Evolutionary conservation across 2,113 vertebrate species (phyloP).

Genomic region (Saimiri boliviensis): DNA sequence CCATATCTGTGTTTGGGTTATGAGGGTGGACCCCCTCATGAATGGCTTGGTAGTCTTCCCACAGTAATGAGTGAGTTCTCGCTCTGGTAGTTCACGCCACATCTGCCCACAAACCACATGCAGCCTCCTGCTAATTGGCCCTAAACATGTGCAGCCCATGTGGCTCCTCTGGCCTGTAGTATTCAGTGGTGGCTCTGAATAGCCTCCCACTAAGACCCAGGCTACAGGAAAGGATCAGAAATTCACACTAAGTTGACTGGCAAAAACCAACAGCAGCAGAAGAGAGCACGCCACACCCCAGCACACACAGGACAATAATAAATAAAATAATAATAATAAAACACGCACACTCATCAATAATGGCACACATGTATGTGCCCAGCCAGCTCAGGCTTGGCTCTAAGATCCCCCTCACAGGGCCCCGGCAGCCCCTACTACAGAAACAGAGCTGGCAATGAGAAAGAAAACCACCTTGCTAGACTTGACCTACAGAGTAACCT

Average conservation of each 20-base stretch:
- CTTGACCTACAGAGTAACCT: neutral
- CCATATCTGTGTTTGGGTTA: no score
- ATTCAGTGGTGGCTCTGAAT: neutral
- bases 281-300: neutral
- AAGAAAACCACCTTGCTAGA: neutral
- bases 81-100: no score
- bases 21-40: no score
- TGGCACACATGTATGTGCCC: accelerated
- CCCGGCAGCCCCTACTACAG: neutral
- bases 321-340: no score
- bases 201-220: neutral
- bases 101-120: neutral
- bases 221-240: neutral
- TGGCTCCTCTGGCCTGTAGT: neutral
- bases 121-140: neutral
- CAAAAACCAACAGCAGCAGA: neutral
- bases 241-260: neutral
- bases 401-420: neutral
- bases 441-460: neutral
- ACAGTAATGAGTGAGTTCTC: no score
- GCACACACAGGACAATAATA: neutral
- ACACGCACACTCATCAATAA: neutral
- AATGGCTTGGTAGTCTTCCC: no score
- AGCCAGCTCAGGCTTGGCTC: neutral
- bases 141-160: neutral